A percentile compares a stretch with the other conserved stretches of the same genome.
Evolutionary conservation across 2,113 vertebrate genomes (phyloP).

Genomic region (Accipiter cooperii): DNA sequence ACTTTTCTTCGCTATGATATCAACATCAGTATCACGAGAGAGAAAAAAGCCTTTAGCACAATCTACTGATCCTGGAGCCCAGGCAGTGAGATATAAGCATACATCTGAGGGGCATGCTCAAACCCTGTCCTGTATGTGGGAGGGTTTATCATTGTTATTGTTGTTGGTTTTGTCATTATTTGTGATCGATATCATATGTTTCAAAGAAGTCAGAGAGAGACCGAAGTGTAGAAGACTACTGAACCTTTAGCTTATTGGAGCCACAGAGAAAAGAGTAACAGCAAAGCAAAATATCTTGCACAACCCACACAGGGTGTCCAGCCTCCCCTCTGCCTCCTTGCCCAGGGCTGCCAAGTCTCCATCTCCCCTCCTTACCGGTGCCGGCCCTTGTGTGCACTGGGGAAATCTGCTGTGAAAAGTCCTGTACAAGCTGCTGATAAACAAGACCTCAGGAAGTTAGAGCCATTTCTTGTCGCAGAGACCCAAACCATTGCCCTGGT

Average conservation of each 20-base stretch:
- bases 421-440: not conserved
- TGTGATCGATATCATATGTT: not conserved
- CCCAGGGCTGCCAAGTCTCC: not conserved
- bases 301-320: not conserved
- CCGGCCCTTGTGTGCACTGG: not conserved
- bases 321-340: not conserved
- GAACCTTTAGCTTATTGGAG: not conserved
- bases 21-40: not conserved
- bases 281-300: not conserved
- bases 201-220: not conserved
- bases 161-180: not conserved
- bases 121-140: not conserved
- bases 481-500: not conserved
- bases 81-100: not conserved
- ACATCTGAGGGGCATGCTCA: not conserved
- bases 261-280: not conserved
- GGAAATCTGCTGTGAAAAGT: not conserved
- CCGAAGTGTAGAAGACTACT: not conserved
- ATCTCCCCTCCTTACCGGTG: not conserved
- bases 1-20: not conserved
- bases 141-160: not conserved
- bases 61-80: not conserved
- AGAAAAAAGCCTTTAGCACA: not conserved
- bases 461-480: not conserved
- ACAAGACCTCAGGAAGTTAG: not conserved